Percentiles rank a stretch among this genome's conserved stretches.
These are phyloP conservation scores for Zeugodacus cucurbitae DNA, from an alignment of 1,140 invertebrate genomes.

Conservation along the genomic window DNA sequence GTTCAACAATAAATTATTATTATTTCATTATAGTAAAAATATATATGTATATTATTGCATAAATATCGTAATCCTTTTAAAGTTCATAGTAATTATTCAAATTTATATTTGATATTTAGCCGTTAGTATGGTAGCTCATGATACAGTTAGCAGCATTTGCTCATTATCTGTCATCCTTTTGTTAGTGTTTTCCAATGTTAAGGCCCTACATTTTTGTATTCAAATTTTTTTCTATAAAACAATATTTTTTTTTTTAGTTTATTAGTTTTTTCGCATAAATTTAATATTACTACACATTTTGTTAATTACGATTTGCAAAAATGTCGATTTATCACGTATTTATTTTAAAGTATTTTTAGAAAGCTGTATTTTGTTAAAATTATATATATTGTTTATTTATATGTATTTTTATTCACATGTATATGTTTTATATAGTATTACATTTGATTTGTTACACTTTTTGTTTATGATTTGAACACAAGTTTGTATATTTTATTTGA, in stretches of 20 bases:
- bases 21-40: neutral
- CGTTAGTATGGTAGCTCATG: too few relatives aligned
- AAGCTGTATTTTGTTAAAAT: neutral
- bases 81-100: neutral
- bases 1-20: conserved; percentile 42
- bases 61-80: neutral
- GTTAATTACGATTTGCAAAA: too few relatives aligned
- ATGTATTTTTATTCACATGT: neutral
- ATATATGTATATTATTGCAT: neutral
- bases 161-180: neutral
- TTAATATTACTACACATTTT: too few relatives aligned
- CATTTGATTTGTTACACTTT: too few relatives aligned
- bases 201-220: neutral
- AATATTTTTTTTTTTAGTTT: neutral
- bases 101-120: too few relatives aligned
- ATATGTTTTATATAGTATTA: neutral
- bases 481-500: too few relatives aligned
- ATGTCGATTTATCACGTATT: too few relatives aligned
- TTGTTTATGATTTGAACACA: too few relatives aligned
- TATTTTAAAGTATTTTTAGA: neutral
- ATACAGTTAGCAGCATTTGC: neutral
- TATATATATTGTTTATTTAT: neutral
- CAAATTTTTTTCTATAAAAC: neutral
- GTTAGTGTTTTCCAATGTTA: neutral
- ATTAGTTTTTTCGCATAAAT: neutral